Base-by-base conservation (phyloP, 2,888 invertebrate genomes). In the Catotricha subobsoleta region DNA sequence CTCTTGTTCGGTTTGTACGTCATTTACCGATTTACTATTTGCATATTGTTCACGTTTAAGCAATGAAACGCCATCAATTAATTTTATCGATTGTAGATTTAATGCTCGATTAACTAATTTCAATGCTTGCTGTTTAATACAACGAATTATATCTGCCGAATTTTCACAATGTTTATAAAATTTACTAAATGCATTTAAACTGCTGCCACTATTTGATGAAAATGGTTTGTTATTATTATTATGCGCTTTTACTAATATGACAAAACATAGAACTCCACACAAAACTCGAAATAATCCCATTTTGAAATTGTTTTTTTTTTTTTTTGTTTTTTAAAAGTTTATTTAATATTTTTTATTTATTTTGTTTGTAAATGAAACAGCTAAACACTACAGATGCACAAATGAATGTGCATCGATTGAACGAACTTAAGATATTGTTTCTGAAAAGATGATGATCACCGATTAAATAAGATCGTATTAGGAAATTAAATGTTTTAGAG, bases 71-170 rank as follows among this genome's bases (percentile, higher is more conserved):
- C 79, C 78, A 35, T 77, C 74, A 28, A 72, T 50, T 25, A 80
- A 55, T 25, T 71, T 70, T 29, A 80, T 66, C 27, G 66, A 64
- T 43, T 74, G 72, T 51, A 72, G 66, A 46, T 72, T 67, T 1
- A 75, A 60, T 0, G 78, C 79, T 15, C 77, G 64, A 46, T 77
- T 75, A 12, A 72, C 64, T 30, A 77, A 59, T 52, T 74, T 77
- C 1, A 74, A 64, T 1, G 76, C 75, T 54, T 78, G 74, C 42
- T 79, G 64, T 60, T 80, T 80, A 49, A 80, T 67, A 54, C 80
- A 81, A 66, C 74, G 75, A 48, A 75, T 59, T 40, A 76, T 64
- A 52, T 79, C 74, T 46, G 72, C 67, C 35, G 71, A 69, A 45
- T 65, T 63, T 48, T 71, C 69, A 56, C 80, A 80, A 54, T 72